These are phyloP conservation scores for Coenonympha glycerion DNA, from an alignment of 2,888 invertebrate genomes.

Conservation along the genomic window DNA sequence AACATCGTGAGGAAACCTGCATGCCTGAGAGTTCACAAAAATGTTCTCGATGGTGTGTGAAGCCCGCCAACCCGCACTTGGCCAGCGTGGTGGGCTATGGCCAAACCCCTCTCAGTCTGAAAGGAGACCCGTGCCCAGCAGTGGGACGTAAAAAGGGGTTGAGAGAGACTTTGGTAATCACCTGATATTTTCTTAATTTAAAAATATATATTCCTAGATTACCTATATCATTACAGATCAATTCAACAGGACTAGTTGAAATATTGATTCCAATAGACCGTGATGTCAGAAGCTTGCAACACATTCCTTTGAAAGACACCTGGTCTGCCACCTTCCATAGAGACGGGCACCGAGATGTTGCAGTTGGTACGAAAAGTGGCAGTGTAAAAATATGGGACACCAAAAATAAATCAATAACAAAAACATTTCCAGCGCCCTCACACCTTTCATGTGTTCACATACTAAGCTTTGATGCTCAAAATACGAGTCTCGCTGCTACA, in stretches of 20 bases:
- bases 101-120: too few relatives aligned
- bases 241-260: constrained; percentile 63
- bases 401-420: constrained; percentile 61
- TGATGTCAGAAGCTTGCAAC: constrained; percentile 63
- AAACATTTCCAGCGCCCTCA: constrained; percentile 60
- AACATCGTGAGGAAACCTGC: too few relatives aligned
- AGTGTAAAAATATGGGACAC: constrained; percentile 71
- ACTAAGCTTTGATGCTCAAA: constrained; percentile 67
- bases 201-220: too few relatives aligned
- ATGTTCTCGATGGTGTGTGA: too few relatives aligned
- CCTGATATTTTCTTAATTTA: too few relatives aligned
- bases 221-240: constrained; percentile 67
- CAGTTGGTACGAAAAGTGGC: constrained; percentile 64
- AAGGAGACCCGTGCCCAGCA: too few relatives aligned
- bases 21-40: too few relatives aligned
- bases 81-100: too few relatives aligned
- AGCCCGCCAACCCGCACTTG: too few relatives aligned
- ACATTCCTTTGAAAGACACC: constrained; percentile 63
- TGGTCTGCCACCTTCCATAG: constrained; percentile 69
- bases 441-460: constrained; percentile 58
- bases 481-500: constrained; percentile 64
- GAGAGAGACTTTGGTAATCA: too few relatives aligned
- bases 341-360: constrained; percentile 64
- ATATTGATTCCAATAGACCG: constrained; percentile 61
- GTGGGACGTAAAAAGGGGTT: too few relatives aligned